Evolutionary conservation across 1,140 invertebrate species (phyloP).

Genomic region (Lanistes nyassanus): DNA sequence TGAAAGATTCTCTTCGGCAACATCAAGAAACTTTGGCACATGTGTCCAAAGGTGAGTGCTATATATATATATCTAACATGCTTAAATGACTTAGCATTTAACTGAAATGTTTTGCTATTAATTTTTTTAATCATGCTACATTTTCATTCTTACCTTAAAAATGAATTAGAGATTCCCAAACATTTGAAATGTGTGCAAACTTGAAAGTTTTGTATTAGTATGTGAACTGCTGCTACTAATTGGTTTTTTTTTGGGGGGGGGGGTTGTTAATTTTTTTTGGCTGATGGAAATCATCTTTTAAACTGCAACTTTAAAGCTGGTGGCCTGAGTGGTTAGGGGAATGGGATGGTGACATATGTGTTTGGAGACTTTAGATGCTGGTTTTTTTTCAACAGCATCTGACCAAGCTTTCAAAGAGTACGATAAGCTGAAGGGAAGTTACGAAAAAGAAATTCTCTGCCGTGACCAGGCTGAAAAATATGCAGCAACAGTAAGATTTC

Average conservation of each 20-base stretch:
- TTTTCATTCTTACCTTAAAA: no score
- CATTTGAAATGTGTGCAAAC: no score
- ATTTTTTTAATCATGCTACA: no score
- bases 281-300: background rate
- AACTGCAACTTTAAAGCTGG: background rate
- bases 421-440: conserved; percentile 38
- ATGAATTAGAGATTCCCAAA: no score
- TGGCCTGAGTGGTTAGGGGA: background rate
- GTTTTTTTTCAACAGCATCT: conserved; percentile 22
- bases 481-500: conserved; percentile 39
- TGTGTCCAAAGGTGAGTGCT: background rate
- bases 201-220: no score
- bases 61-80: background rate
- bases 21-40: background rate
- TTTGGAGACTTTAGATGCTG: background rate
- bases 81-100: no score
- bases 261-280: no score
- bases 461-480: conserved; percentile 42
- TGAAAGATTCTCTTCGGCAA: background rate
- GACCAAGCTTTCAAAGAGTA: conserved; percentile 37
- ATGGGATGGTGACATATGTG: background rate
- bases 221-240: no score
- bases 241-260: no score
- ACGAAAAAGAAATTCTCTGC: conserved; percentile 40
- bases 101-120: no score